Percentiles rank a stretch among this genome's conserved stretches.
Evolutionary conservation across 2,888 invertebrate species (phyloP).

Genomic region (Trilocha varians): DNA sequence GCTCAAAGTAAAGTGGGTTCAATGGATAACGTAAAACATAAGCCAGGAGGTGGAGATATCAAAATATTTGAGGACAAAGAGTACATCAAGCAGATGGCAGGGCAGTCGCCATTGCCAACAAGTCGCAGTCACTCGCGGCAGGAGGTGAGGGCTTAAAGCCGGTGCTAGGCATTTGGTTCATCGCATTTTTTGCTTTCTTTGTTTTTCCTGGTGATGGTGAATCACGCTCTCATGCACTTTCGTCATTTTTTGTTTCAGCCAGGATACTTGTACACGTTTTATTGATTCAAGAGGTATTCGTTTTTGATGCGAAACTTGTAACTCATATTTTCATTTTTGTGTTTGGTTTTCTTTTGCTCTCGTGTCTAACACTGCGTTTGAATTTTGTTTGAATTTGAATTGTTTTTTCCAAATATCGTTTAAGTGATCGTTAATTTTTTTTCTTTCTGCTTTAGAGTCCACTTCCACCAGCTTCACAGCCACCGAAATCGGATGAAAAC

Average conservation of each 20-base stretch:
- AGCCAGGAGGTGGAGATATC: conserved; percentile 93
- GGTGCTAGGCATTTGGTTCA: conserved; percentile 12
- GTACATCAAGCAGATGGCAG: conserved; percentile 85
- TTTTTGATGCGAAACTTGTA: conserved; percentile 4
- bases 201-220: conserved; percentile 16
- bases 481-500: conserved; percentile 81
- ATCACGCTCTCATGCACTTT: conserved; percentile 7
- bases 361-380: conserved; percentile 16
- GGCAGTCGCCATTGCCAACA: conserved; percentile 51
- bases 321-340: conserved; percentile 17
- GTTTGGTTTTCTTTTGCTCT: conserved; percentile 21
- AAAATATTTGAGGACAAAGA: conserved; percentile 95
- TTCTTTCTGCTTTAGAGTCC: conserved; percentile 76
- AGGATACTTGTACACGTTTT: conserved; percentile 67
- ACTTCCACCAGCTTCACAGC: conserved; percentile 73
- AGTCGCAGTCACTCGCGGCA: conserved; percentile 55
- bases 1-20: conserved; percentile 94
- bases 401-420: conserved; percentile 20
- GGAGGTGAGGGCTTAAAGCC: conserved; percentile 41
- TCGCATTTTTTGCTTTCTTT: conserved; percentile 15
- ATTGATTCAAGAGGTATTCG: conserved; percentile 39
- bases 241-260: conserved; percentile 65
- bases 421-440: conserved; percentile 17
- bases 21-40: conserved; percentile 91
- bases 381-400: conserved; percentile 16